A percentile compares a stretch with the other conserved stretches of the same genome.
Conservation (phyloP, 2,113 vertebrate genomes). For the Actinemys pallida region DNA sequence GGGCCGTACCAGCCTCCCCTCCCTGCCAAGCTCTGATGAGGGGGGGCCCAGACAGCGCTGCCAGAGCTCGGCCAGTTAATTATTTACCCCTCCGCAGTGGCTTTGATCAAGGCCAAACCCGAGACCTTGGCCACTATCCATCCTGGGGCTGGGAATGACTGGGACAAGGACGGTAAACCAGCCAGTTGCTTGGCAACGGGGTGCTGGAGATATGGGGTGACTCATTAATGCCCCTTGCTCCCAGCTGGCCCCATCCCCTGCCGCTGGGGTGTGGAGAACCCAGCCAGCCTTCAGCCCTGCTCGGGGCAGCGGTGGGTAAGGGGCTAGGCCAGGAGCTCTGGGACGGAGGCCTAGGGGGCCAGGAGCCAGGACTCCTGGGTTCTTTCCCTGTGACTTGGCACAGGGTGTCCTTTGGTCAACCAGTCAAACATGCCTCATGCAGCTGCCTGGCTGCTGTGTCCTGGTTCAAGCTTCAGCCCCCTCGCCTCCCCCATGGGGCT, state of each 20-base stretch:
- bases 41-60: not conserved
- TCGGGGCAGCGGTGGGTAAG: not conserved
- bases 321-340: too few species aligned
- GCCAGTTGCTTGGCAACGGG: not conserved
- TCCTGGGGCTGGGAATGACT: not conserved
- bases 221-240: not conserved
- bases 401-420: too few species aligned
- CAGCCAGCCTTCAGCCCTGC: not conserved
- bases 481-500: too few species aligned
- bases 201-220: not conserved
- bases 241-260: too few species aligned
- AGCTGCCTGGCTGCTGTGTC: not conserved
- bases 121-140: not conserved
- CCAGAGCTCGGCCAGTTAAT: not conserved
- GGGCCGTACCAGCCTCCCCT: not conserved
- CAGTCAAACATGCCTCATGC: too few species aligned
- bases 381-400: not conserved
- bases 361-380: not conserved
- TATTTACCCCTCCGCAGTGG: not conserved
- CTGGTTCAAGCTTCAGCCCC: not conserved
- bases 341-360: not conserved
- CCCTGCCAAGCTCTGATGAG: not conserved
- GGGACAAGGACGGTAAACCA: not conserved
- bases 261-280: too few species aligned
- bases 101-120: not conserved